These are phyloP conservation scores for Trimorus sp. DNA, from an alignment of 2,888 invertebrate species.

Conservation along the genomic window DNA sequence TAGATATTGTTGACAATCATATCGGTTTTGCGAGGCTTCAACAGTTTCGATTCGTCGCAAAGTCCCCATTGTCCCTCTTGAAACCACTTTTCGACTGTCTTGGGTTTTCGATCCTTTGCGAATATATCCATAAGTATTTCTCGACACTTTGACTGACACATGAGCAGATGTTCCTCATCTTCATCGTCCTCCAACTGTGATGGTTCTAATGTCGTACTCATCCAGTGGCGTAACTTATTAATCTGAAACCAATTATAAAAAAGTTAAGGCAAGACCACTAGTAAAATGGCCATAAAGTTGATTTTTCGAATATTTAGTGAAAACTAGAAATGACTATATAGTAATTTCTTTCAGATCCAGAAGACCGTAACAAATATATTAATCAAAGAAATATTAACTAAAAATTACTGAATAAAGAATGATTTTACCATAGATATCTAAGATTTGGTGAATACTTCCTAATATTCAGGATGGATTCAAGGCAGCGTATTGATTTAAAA, in stretches of 20 bases:
- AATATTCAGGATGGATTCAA: no score
- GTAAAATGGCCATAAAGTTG: no score
- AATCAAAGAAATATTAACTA: no score
- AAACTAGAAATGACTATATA: no score
- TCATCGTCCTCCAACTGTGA: slow-evolving; percentile 74
- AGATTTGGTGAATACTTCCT: no score
- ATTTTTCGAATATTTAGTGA: no score
- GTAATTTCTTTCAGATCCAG: no score
- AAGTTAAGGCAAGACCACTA: slow-evolving; percentile 2
- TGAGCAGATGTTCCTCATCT: slow-evolving; percentile 74
- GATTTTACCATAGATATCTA: no score
- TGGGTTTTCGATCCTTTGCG: slow-evolving; percentile 79
- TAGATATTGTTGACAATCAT: slow-evolving; percentile 72
- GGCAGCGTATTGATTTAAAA: no score
- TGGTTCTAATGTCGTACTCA: slow-evolving; percentile 85
- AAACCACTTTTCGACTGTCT: slow-evolving; percentile 74
- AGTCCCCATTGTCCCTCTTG: slow-evolving; percentile 74
- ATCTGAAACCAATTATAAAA: slow-evolving; percentile 82
- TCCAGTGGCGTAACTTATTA: slow-evolving; percentile 88
- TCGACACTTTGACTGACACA: slow-evolving; percentile 82
- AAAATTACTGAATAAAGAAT: no score
- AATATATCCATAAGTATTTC: slow-evolving; percentile 81
- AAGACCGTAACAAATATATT: no score
- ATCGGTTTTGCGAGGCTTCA: slow-evolving; percentile 76
- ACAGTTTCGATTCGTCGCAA: slow-evolving; percentile 75